Conservation (phyloP, 30 jellyfish, hydroid and myxozoan genomes). For the Chrysaora quinquecirrha region DNA sequence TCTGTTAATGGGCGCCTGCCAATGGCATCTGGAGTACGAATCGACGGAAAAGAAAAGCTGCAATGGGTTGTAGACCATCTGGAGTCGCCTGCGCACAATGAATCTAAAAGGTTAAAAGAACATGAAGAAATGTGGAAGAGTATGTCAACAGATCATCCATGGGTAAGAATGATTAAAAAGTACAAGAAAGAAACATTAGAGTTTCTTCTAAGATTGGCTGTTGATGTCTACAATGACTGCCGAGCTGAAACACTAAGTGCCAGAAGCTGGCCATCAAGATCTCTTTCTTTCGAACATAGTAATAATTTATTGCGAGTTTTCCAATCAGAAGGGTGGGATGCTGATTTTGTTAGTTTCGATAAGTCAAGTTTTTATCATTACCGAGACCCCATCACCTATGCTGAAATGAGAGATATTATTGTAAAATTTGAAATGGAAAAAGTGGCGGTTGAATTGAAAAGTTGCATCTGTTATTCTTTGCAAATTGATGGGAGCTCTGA, state of each 20-base stretch:
- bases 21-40: conserved; percentile 64
- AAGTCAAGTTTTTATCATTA: no score
- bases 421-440: conserved; percentile 33
- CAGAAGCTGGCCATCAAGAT: conserved; percentile 71
- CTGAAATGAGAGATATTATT: conserved; percentile 34
- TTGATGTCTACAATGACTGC: conserved; percentile 44
- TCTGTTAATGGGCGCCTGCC: conserved; percentile 46
- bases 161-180: conserved; percentile 21
- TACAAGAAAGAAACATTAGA: conserved; percentile 5
- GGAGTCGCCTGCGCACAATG: no score
- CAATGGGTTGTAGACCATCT: conserved; percentile 57
- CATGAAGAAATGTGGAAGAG: conserved; percentile 37
- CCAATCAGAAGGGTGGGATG: no score
- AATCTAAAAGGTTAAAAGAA: conserved; percentile 15
- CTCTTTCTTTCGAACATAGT: conserved; percentile 64
- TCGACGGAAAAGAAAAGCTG: conserved; percentile 36
- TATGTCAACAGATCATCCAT: conserved; percentile 43
- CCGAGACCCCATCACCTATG: conserved; percentile 57
- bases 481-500: conserved; percentile 63
- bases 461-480: conserved; percentile 34
- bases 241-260: conserved; percentile 45
- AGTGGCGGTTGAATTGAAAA: conserved; percentile 11
- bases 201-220: conserved; percentile 22
- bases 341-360: no score
- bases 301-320: conserved; percentile 24